Conservation (phyloP, 2,113 vertebrate species). For the Silurus meridionalis region DNA sequence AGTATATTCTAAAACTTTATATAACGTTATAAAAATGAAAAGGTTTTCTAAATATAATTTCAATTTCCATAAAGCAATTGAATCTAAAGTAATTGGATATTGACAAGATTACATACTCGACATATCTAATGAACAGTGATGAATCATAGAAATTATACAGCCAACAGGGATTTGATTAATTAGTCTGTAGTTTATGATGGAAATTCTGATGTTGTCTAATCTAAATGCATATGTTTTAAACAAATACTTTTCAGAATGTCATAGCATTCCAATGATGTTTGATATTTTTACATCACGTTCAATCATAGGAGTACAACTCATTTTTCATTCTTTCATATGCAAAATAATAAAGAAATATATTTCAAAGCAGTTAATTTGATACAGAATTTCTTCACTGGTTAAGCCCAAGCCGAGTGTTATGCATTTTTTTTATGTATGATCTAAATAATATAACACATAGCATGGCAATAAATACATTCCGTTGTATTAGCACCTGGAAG, state of each 20-base stretch:
- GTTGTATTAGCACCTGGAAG: constrained; percentile 45
- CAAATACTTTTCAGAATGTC: not conserved
- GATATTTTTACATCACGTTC: constrained; percentile 7
- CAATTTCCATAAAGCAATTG: constrained; percentile 20
- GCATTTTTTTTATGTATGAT: not conserved
- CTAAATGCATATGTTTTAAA: constrained; percentile 3
- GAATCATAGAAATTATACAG: constrained; percentile 11
- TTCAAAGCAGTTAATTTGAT: not conserved
- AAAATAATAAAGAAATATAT: not conserved
- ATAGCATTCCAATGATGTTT: constrained; percentile 15
- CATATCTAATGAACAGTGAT: constrained; percentile 38
- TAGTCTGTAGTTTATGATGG: not conserved
- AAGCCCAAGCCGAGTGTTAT: not conserved
- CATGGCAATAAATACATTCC: not conserved
- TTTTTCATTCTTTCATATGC: constrained; percentile 2
- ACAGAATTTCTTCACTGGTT: not conserved
- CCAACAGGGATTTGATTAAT: constrained; percentile 19
- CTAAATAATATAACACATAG: not conserved
- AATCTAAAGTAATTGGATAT: constrained; percentile 13
- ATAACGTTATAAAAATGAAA: not conserved
- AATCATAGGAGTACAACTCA: not conserved
- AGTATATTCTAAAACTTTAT: no score
- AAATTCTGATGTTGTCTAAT: not conserved
- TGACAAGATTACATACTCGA: constrained; percentile 30
- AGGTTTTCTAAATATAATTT: not conserved